These are phyloP conservation scores for Brassicogethes aeneus DNA, from an alignment of 2,888 invertebrate species.

Conservation along the genomic window DNA sequence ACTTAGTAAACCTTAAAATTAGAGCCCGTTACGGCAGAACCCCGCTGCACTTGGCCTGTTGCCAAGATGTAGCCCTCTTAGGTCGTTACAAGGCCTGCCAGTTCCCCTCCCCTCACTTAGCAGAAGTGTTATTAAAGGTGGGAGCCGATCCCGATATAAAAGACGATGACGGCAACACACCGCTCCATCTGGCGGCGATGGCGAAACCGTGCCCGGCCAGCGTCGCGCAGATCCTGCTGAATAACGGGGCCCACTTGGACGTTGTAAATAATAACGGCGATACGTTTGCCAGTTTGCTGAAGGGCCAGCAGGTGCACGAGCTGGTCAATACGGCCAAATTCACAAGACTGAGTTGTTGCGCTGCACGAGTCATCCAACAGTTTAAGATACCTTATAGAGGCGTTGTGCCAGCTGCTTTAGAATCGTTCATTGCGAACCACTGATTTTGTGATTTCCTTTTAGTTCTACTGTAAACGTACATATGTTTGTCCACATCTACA, in stretches of 20 bases:
- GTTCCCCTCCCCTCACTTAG: constrained; percentile 61
- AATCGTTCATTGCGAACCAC: constrained; percentile 57
- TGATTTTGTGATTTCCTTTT: constrained; percentile 22
- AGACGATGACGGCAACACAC: constrained; percentile 80
- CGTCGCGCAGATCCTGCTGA: constrained; percentile 63
- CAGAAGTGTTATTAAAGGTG: constrained; percentile 64
- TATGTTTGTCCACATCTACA: constrained; percentile 15
- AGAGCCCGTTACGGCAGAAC: constrained; percentile 56
- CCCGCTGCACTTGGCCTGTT: constrained; percentile 76
- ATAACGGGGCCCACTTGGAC: constrained; percentile 79
- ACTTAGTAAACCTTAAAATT: constrained; percentile 63
- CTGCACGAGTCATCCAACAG: constrained; percentile 71
- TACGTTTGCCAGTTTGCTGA: constrained; percentile 63
- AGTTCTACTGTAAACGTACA: constrained; percentile 10
- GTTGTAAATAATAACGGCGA: constrained; percentile 67
- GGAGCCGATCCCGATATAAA: constrained; percentile 73
- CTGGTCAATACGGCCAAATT: constrained; percentile 69
- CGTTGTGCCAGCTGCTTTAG: constrained; percentile 64
- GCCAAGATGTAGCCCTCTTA: constrained; percentile 61
- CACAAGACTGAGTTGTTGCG: constrained; percentile 76
- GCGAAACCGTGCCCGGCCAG: constrained; percentile 61
- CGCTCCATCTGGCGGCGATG: constrained; percentile 76
- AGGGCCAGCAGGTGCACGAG: constrained; percentile 53
- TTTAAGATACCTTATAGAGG: constrained; percentile 59
- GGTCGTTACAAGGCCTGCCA: constrained; percentile 61